Evolutionary conservation across 2,888 invertebrate genomes (phyloP).

Genomic region (Stegana nigrithorax): DNA sequence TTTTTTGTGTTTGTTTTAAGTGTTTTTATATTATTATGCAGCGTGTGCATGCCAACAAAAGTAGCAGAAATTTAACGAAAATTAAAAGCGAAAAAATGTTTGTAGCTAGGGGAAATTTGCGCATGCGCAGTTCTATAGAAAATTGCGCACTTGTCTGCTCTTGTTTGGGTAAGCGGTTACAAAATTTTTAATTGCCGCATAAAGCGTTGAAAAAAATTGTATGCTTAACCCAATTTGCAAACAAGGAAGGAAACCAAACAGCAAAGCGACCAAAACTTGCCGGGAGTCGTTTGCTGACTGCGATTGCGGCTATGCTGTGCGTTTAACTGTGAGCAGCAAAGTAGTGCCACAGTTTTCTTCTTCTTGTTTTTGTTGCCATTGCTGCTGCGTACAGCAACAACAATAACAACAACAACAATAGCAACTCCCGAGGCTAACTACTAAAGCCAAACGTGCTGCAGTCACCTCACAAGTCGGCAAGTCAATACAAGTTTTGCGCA

Average conservation of each 20-base stretch:
- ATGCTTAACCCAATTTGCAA: constrained; percentile 52
- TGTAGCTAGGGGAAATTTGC: constrained; percentile 50
- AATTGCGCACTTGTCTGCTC: constrained; percentile 47
- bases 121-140: constrained; percentile 49
- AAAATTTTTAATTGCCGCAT: constrained; percentile 54
- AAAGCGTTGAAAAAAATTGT: constrained; percentile 36
- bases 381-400: no score
- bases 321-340: no score
- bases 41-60: constrained; percentile 12
- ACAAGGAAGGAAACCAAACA: constrained; percentile 53
- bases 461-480: no score
- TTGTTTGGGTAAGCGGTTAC: no score
- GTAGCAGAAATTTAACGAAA: not conserved
- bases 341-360: no score
- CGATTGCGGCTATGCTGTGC: not conserved
- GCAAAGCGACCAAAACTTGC: no score
- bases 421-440: no score
- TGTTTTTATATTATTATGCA: constrained; percentile 40
- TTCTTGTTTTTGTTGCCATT: no score
- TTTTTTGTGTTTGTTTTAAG: not conserved
- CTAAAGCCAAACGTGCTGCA: no score
- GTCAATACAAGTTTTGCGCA: no score
- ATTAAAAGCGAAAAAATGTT: constrained; percentile 18
- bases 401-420: no score
- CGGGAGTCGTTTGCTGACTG: not conserved